These are phyloP conservation scores for Zophobas morio DNA, from an alignment of 1,140 invertebrate genomes.

Conservation along the genomic window DNA sequence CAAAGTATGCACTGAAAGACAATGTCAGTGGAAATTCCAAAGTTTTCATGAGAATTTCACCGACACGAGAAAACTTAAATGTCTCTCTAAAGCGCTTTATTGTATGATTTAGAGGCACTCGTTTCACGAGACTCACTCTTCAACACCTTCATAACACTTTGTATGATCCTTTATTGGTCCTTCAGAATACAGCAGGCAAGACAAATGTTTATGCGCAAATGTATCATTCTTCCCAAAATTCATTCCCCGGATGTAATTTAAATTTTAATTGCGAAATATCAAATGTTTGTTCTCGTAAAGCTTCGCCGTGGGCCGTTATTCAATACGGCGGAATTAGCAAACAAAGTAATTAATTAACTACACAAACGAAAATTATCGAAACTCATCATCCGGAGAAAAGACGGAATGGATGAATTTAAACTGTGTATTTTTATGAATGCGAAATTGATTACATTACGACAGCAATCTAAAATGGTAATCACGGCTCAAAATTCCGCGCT, in stretches of 20 bases:
- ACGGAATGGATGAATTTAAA: background rate
- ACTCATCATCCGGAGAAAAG: background rate
- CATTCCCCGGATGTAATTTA: constrained; percentile 5
- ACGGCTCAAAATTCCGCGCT: background rate
- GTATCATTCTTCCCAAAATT: constrained; percentile 16
- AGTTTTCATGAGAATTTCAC: constrained; percentile 39
- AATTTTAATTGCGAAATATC: constrained; percentile 36
- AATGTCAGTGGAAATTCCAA: constrained; percentile 16
- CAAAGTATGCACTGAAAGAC: background rate
- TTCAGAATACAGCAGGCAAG: constrained; percentile 6
- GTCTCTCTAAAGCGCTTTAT: constrained; percentile 38
- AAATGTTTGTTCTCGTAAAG: background rate
- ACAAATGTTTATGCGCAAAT: constrained; percentile 29
- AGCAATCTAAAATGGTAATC: constrained; percentile 35
- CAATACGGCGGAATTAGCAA: constrained; percentile 14
- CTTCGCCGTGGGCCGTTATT: background rate
- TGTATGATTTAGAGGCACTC: constrained; percentile 34
- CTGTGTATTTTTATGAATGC: constrained; percentile 14
- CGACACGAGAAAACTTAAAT: constrained; percentile 37
- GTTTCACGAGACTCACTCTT: constrained; percentile 26
- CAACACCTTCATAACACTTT: constrained; percentile 39
- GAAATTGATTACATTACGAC: background rate
- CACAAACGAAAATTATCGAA: constrained; percentile 31
- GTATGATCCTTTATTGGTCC: constrained; percentile 26
- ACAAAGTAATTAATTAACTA: constrained; percentile 24